Conservation (phyloP, 2,888 invertebrate species). For the Lasioglossum figueresi region DNA sequence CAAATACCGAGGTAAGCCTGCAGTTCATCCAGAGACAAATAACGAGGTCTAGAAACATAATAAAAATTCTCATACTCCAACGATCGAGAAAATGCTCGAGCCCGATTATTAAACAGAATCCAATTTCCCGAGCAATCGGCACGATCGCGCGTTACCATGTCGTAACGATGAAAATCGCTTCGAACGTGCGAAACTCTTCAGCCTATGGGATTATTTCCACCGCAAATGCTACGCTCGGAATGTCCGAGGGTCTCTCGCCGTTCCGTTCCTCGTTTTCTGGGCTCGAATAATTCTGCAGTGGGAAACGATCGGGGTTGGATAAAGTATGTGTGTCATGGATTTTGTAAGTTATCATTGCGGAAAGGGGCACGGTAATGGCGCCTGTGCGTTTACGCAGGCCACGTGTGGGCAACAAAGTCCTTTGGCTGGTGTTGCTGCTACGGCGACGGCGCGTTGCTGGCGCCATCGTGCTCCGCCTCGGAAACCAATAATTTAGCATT, state of each 20-base stretch:
- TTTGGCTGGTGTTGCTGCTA: not conserved
- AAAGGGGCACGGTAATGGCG: conserved; percentile 49
- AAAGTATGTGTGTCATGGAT: conserved; percentile 21
- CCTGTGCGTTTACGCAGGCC: conserved; percentile 51
- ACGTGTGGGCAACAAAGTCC: conserved; percentile 49
- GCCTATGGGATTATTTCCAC: conserved; percentile 1
- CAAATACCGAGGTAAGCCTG: not conserved
- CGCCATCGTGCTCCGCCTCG: conserved; percentile 63
- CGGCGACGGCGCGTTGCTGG: conserved; percentile 35
- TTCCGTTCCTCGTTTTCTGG: not conserved
- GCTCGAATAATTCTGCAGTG: not conserved
- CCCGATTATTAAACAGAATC: not conserved
- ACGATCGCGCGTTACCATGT: not conserved
- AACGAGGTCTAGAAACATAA: not conserved
- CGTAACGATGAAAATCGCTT: not conserved
- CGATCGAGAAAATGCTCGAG: not conserved
- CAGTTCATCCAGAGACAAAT: not conserved
- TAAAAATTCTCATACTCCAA: not conserved
- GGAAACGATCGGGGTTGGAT: conserved; percentile 17
- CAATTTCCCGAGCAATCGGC: not conserved
- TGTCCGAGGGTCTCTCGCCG: not conserved
- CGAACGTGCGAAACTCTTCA: conserved; percentile 5
- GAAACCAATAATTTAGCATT: conserved; percentile 63
- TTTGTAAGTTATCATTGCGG: conserved; percentile 44
- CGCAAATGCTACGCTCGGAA: not conserved